Percentiles rank a stretch among this genome's conserved stretches.
These are phyloP conservation scores for Baryphthengus martii DNA, from an alignment of 2,113 vertebrate species.

Conservation along the genomic window DNA sequence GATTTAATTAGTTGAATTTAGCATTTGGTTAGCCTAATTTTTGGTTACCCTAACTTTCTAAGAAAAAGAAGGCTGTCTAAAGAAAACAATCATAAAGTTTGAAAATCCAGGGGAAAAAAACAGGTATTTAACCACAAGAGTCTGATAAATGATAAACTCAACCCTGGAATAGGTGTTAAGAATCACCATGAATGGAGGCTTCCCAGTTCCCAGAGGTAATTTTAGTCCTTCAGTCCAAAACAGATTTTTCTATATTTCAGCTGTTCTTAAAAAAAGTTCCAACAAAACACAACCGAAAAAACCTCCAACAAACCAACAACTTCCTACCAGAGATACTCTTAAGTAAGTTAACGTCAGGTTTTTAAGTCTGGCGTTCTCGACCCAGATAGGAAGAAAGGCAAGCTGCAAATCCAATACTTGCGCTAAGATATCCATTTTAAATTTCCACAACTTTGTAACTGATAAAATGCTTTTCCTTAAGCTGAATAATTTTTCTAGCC, in stretches of 20 bases:
- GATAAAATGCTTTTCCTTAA: constrained; percentile 54
- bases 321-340: not conserved
- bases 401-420: constrained; percentile 19
- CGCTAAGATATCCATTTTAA: constrained; percentile 39
- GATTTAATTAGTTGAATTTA: not conserved
- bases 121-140: not conserved
- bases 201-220: not conserved
- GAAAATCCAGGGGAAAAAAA: not conserved
- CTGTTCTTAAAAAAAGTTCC: not conserved
- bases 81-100: not conserved
- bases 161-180: not conserved
- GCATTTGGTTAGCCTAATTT: not conserved
- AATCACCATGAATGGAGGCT: not conserved
- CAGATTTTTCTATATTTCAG: not conserved
- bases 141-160: not conserved
- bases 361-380: not conserved
- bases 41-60: not conserved
- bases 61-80: not conserved
- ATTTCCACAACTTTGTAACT: constrained; percentile 30
- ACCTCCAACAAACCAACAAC: not conserved
- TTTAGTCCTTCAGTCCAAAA: not conserved
- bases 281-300: too few relatives aligned
- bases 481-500: constrained; percentile 34
- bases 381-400: constrained; percentile 10
- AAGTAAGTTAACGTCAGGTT: not conserved